These are phyloP conservation scores for Drosophila nasuta DNA, from an alignment of 1,140 invertebrate species.

Conservation along the genomic window DNA sequence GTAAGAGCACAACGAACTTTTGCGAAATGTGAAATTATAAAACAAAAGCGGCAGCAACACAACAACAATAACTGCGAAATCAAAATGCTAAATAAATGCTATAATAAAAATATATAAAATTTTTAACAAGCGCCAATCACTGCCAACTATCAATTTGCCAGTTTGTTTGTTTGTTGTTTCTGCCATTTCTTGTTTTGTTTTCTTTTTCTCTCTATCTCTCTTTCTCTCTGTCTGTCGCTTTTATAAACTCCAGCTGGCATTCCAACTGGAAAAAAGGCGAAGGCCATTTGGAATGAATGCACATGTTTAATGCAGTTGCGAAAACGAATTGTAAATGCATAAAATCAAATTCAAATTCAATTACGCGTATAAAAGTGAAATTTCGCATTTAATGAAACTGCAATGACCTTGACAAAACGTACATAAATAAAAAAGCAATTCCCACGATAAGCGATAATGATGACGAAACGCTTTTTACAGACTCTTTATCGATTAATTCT, in stretches of 20 bases:
- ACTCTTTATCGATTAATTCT: neutral
- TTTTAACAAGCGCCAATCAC: conserved; percentile 53
- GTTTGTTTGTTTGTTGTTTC: conserved; percentile 19
- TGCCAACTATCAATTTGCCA: conserved; percentile 17
- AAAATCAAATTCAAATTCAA: conserved; percentile 9
- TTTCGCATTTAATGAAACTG: neutral
- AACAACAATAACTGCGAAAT: conserved; percentile 55
- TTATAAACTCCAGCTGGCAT: conserved; percentile 11
- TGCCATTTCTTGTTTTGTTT: conserved; percentile 22
- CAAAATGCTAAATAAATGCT: conserved; percentile 65
- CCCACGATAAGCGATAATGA: neutral
- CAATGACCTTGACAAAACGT: conserved; percentile 17
- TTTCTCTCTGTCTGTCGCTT: conserved; percentile 5
- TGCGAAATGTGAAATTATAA: conserved; percentile 78
- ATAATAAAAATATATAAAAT: conserved; percentile 39
- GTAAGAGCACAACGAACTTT: conserved; percentile 81
- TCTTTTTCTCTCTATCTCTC: neutral
- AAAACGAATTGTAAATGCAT: conserved; percentile 8
- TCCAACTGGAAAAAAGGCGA: conserved; percentile 22
- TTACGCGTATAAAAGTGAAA: conserved; percentile 17
- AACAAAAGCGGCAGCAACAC: conserved; percentile 50
- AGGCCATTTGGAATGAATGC: conserved; percentile 36
- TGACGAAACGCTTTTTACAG: neutral
- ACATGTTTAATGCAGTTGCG: conserved; percentile 18
- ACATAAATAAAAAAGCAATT: conserved; percentile 4